phyloP scores from a whole-genome alignment of 1,140 invertebrate species.

The Aphaenogaster rudis region DNA sequence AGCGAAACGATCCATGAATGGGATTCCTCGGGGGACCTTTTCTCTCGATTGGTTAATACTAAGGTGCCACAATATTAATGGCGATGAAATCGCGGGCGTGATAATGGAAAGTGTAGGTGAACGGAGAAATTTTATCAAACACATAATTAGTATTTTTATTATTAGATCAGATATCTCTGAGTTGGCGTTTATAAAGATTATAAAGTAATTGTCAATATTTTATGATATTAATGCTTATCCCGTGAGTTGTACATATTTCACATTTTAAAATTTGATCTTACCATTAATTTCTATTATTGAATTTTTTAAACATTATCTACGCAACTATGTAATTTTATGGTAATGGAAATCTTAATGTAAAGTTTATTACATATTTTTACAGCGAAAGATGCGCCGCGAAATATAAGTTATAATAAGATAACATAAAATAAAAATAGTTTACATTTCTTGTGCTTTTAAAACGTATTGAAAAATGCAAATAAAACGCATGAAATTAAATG shows the following conservation, averaged over 20 bases:
- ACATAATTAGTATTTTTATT: too few relatives aligned
- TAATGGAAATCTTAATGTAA: background rate
- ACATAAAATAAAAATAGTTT: background rate
- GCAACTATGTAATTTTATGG: background rate
- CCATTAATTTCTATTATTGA: background rate
- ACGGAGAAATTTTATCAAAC: background rate
- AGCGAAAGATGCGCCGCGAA: background rate
- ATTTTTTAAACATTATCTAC: background rate
- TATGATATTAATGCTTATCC: background rate
- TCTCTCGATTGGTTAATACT: background rate
- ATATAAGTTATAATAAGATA: background rate
- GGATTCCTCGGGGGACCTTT: background rate
- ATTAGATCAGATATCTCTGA: background rate
- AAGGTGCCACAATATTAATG: too few relatives aligned
- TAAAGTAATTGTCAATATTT: background rate
- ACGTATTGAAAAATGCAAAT: background rate
- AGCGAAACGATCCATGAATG: slow-evolving; percentile 10
- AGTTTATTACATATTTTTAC: background rate
- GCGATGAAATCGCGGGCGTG: background rate
- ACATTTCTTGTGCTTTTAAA: background rate
- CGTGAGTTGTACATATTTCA: background rate
- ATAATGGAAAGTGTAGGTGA: background rate
- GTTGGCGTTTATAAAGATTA: background rate
- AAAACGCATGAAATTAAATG: background rate
- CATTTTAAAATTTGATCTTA: background rate